Evolutionary conservation across 2,888 invertebrate genomes (phyloP).

Genomic region (Prostheceraeus crozeri): DNA sequence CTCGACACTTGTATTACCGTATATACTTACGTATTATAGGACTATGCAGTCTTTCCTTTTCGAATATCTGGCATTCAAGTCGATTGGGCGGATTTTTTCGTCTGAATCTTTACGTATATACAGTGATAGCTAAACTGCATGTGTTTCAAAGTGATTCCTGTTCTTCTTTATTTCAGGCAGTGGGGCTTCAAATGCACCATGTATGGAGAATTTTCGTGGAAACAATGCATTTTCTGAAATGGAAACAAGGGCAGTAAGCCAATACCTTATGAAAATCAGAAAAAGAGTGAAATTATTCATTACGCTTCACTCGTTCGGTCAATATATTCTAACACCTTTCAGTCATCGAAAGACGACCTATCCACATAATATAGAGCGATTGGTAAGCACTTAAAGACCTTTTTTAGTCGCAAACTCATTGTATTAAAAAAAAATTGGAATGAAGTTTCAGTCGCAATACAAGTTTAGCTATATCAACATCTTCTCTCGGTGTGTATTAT

Average conservation of each 20-base stretch:
- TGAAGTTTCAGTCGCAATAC: no score
- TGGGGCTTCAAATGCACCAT: conserved; percentile 26
- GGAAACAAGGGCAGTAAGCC: conserved; percentile 29
- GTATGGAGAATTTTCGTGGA: conserved; percentile 23
- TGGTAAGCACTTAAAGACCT: conserved; percentile 7
- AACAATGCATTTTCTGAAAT: conserved; percentile 12
- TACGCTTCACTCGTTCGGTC: conserved; percentile 37
- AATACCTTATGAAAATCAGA: conserved; percentile 4
- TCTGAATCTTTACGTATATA: no score
- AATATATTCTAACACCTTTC: conserved; percentile 31
- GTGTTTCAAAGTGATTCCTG: neutral
- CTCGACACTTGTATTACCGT: no score
- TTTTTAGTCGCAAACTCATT: no score
- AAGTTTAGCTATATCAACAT: no score
- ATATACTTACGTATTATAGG: no score
- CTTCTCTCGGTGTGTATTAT: no score
- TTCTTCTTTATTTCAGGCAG: neutral
- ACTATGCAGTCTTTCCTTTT: no score
- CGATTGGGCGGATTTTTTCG: no score
- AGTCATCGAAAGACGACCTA: conserved; percentile 18
- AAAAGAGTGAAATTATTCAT: conserved; percentile 17
- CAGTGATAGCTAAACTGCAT: no score
- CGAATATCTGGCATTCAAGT: no score
- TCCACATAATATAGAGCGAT: neutral
- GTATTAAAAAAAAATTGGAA: no score